phyloP scores from a whole-genome alignment of 1,140 invertebrate species.

The Neodiprion fabricii region DNA sequence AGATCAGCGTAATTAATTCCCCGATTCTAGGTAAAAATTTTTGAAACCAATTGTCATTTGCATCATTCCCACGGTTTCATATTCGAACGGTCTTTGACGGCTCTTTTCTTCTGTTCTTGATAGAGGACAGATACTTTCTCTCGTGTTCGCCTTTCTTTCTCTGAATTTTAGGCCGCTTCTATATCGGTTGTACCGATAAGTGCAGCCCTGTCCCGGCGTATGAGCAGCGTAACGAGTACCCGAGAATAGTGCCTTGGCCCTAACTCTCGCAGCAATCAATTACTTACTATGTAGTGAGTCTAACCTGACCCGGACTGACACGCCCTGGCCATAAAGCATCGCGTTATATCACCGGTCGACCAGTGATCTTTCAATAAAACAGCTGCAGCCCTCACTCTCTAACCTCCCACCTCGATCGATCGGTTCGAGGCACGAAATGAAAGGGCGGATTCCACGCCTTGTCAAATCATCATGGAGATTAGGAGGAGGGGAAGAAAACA shows the following conservation, averaged over 20 bases:
- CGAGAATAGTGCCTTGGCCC: not conserved
- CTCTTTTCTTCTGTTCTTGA: not conserved
- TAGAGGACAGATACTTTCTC: not conserved
- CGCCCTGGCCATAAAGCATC: constrained; percentile 10
- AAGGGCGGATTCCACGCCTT: not conserved
- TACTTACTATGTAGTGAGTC: not conserved
- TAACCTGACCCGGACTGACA: constrained; percentile 9
- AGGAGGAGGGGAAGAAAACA: too few species aligned
- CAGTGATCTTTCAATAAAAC: constrained; percentile 14
- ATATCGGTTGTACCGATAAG: not conserved
- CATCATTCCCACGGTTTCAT: too few species aligned
- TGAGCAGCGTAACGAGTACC: not conserved
- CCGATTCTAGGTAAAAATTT: too few species aligned
- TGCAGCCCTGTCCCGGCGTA: not conserved
- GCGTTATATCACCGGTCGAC: constrained; percentile 3
- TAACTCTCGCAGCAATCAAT: not conserved
- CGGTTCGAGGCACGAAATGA: not conserved
- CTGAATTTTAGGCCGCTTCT: too few species aligned
- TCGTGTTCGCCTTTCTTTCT: too few species aligned
- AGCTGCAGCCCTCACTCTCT: not conserved
- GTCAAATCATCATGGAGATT: too few species aligned
- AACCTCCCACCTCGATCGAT: constrained; percentile 2
- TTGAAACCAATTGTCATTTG: too few species aligned
- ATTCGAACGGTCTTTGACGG: too few species aligned
- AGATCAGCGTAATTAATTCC: too few species aligned